Evolutionary conservation across 2,113 vertebrate species (phyloP).

Genomic region (Numida meleagris): DNA sequence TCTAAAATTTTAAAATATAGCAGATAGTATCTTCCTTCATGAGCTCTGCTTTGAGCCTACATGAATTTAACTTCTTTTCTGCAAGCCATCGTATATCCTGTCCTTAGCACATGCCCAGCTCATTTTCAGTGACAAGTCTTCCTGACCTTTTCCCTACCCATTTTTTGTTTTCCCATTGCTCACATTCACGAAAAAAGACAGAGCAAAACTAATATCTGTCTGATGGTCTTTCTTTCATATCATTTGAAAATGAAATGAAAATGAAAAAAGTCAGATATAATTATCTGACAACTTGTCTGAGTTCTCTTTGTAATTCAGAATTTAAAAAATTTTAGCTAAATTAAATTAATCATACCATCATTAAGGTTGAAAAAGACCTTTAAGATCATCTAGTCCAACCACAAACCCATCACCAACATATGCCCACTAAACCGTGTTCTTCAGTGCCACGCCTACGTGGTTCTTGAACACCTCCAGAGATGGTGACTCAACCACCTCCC

Average conservation of each 20-base stretch:
- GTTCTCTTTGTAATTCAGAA: not conserved
- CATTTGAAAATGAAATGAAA: not conserved
- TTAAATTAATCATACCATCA: not conserved
- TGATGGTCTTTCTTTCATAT: not conserved
- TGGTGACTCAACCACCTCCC: no score
- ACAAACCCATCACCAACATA: no score
- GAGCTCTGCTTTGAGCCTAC: not conserved
- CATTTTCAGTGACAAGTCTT: not conserved
- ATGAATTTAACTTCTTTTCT: not conserved
- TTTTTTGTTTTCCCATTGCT: not conserved
- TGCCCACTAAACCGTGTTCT: no score
- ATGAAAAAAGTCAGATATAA: no score
- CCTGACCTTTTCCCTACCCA: not conserved
- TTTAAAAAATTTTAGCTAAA: not conserved
- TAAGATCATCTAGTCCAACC: no score
- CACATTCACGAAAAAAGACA: not conserved
- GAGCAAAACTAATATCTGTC: not conserved
- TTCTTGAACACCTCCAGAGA: no score
- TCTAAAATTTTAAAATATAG: not conserved
- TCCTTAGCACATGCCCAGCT: not conserved
- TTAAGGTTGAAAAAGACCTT: no score
- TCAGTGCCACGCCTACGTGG: no score
- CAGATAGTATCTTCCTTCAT: not conserved
- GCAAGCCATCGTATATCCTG: not conserved
- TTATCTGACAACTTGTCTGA: not conserved